Conservation (phyloP, 1,140 invertebrate genomes). For the Octopus sinensis region DNA sequence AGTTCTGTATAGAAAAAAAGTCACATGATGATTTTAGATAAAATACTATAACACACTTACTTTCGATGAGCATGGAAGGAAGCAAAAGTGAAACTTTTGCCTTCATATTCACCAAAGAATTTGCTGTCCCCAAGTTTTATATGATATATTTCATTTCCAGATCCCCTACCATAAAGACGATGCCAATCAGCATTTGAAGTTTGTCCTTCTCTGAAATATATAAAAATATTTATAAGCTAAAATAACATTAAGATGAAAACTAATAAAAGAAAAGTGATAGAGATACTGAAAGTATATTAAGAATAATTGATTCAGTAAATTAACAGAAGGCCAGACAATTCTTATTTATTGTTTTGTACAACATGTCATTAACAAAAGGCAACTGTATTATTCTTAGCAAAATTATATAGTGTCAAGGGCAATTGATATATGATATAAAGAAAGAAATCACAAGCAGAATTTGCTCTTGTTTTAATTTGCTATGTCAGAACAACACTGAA, state of each 20-base stretch:
- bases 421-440: too few relatives aligned
- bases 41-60: constrained; percentile 62
- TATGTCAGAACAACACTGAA: too few relatives aligned
- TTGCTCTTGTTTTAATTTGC: too few relatives aligned
- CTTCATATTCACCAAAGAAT: constrained; percentile 97
- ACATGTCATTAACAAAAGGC: too few relatives aligned
- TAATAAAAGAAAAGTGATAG: background rate
- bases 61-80: constrained; percentile 97
- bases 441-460: too few relatives aligned
- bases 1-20: too few relatives aligned
- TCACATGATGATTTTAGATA: too few relatives aligned
- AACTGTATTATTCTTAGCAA: too few relatives aligned
- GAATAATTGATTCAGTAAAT: too few relatives aligned
- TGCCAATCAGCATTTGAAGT: constrained; percentile 97
- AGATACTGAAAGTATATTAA: background rate
- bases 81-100: constrained; percentile 97
- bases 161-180: constrained; percentile 91
- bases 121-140: constrained; percentile 89
- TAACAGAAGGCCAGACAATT: too few relatives aligned
- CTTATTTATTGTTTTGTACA: too few relatives aligned
- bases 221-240: background rate
- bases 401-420: too few relatives aligned
- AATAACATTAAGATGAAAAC: background rate
- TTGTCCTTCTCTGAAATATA: constrained; percentile 81
- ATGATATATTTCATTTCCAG: constrained; percentile 98